A percentile compares a stretch with the other conserved stretches of the same genome.
These are phyloP conservation scores for Andricus quercusramuli DNA, from an alignment of 2,888 invertebrate species.

Conservation along the genomic window DNA sequence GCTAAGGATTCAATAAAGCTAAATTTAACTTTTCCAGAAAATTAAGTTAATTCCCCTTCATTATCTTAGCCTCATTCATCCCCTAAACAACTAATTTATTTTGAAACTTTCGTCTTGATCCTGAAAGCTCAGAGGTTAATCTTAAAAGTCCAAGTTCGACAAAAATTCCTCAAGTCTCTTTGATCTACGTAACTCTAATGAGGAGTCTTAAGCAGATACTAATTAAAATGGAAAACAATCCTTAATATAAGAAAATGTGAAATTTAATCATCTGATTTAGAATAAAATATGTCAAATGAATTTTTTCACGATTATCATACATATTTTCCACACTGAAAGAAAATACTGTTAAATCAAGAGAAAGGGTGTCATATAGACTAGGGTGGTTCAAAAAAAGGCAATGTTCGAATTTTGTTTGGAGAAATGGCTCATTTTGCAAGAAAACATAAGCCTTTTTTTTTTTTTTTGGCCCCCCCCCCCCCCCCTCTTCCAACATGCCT, in stretches of 20 bases:
- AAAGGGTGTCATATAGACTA: no score
- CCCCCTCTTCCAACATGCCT: no score
- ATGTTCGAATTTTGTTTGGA: no score
- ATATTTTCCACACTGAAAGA: not conserved
- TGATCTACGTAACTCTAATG: slow-evolving; percentile 13
- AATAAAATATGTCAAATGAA: not conserved
- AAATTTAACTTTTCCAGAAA: not conserved
- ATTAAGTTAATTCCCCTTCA: not conserved
- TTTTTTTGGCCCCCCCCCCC: no score
- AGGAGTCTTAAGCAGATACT: slow-evolving; percentile 40
- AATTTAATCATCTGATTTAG: not conserved
- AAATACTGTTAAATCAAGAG: no score
- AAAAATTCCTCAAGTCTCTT: slow-evolving; percentile 19
- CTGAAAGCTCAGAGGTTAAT: slow-evolving; percentile 8
- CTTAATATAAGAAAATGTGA: not conserved
- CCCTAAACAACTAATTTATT: not conserved
- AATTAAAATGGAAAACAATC: slow-evolving; percentile 42
- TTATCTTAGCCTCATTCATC: slow-evolving; percentile 1
- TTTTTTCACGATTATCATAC: not conserved
- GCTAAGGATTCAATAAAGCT: not conserved
- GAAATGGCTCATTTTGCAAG: no score
- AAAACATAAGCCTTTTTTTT: no score
- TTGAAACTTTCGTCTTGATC: slow-evolving; percentile 9
- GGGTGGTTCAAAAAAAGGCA: no score
- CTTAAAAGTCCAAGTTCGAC: not conserved